A percentile compares a stretch with the other conserved stretches of the same genome.
These are phyloP conservation scores for Champsocephalus esox DNA, from an alignment of 2,797 vertebrate species.

Conservation along the genomic window DNA sequence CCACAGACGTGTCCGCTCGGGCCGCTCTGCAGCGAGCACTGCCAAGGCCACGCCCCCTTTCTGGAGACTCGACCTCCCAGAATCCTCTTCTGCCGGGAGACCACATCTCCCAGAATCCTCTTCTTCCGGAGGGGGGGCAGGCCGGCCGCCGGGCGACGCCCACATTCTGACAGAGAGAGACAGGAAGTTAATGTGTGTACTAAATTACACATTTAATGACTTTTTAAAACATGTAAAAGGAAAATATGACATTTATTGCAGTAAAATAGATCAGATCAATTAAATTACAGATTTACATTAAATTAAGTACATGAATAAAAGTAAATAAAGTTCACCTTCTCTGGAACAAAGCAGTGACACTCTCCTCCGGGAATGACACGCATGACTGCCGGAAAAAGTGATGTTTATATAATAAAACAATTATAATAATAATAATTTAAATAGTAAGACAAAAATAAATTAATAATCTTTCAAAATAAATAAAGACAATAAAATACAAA, in stretches of 20 bases:
- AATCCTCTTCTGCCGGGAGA: conserved; percentile 87
- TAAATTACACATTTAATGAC: background rate
- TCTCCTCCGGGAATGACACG: conserved; percentile 88
- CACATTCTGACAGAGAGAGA: conserved; percentile 87
- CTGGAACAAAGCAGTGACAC: conserved; percentile 89
- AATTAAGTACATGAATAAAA: too few relatives aligned
- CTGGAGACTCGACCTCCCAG: conserved; percentile 93
- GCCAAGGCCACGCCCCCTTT: conserved; percentile 95
- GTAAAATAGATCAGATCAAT: too few relatives aligned
- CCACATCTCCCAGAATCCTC: too few relatives aligned
- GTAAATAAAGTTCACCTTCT: conserved; percentile 84
- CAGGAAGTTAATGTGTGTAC: background rate
- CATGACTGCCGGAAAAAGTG: conserved; percentile 77
- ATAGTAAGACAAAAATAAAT: too few relatives aligned
- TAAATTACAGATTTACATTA: background rate
- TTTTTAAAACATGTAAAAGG: background rate
- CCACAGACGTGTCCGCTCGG: conserved; percentile 94
- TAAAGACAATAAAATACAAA: background rate
- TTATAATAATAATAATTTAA: too few relatives aligned
- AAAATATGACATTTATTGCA: background rate
- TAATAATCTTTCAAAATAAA: background rate
- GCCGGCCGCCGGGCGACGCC: conserved; percentile 86
- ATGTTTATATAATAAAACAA: background rate
- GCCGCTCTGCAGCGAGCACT: conserved; percentile 95
- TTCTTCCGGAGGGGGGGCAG: background rate